phyloP scores from a whole-genome alignment of 2,888 invertebrate species.

The Boloria euphrosyne region DNA sequence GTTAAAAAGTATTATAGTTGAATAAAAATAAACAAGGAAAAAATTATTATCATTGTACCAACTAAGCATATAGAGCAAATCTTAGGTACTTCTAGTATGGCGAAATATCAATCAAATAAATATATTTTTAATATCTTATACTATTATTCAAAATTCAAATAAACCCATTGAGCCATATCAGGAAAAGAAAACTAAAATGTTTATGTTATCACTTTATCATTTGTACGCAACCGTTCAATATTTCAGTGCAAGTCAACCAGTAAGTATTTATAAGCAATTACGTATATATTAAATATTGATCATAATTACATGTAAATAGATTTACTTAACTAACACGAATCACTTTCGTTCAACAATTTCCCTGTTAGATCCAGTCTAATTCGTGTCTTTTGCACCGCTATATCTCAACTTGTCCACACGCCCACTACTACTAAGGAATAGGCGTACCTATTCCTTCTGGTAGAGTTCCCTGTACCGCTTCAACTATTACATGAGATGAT shows the following conservation, averaged over 20 bases:
- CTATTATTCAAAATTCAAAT: neutral
- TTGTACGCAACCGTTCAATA: slow-evolving; percentile 6
- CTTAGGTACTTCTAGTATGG: too few relatives aligned
- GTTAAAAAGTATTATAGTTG: too few relatives aligned
- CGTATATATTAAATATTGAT: slow-evolving; percentile 20
- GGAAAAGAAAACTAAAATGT: slow-evolving; percentile 17
- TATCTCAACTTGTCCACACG: slow-evolving; percentile 40
- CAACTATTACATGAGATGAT: slow-evolving; percentile 5
- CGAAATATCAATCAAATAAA: too few relatives aligned
- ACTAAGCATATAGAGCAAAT: too few relatives aligned
- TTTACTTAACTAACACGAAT: slow-evolving; percentile 16
- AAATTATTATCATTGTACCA: too few relatives aligned
- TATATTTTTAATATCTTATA: too few relatives aligned
- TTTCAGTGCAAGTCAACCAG: slow-evolving; percentile 6
- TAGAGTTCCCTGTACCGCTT: slow-evolving; percentile 16
- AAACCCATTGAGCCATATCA: slow-evolving; percentile 5
- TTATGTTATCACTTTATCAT: slow-evolving; percentile 8
- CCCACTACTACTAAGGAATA: too few relatives aligned
- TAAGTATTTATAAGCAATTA: slow-evolving; percentile 14
- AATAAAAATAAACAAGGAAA: too few relatives aligned
- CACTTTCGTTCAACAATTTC: slow-evolving; percentile 23
- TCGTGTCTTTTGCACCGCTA: slow-evolving; percentile 37
- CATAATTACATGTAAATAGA: slow-evolving; percentile 17
- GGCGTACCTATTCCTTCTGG: slow-evolving; percentile 17
- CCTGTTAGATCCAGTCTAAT: slow-evolving; percentile 26